Percentiles rank a stretch among this genome's conserved stretches.
phyloP scores from a whole-genome alignment of 2,888 invertebrate genomes.

The Lepidonotus clava region DNA sequence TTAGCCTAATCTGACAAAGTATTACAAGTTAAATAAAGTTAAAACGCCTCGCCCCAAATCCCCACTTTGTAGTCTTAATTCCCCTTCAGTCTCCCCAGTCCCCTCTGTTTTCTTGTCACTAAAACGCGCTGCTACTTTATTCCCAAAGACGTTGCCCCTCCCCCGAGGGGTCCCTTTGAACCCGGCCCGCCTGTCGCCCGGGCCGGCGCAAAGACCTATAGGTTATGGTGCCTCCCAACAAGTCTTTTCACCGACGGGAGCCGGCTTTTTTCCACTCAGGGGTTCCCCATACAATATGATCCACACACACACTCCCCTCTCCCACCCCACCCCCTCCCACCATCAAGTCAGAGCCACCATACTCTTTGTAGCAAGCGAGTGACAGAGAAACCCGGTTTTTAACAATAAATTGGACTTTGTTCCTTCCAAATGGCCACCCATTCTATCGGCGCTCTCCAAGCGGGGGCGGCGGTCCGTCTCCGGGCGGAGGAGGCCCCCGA shows the following conservation, averaged over 20 bases:
- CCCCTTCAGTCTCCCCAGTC: too few species aligned
- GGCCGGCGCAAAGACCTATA: neutral
- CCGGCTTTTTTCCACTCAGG: neutral
- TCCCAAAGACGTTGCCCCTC: neutral
- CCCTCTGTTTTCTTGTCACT: too few species aligned
- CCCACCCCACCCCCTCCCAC: neutral
- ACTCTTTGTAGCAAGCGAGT: neutral
- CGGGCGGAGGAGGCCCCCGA: neutral
- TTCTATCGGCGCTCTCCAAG: neutral
- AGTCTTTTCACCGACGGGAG: neutral
- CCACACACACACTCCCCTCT: neutral
- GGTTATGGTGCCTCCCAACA: neutral
- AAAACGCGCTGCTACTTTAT: neutral
- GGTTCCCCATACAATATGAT: neutral
- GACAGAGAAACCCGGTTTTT: conserved; percentile 42
- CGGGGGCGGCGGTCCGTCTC: neutral
- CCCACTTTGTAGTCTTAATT: too few species aligned
- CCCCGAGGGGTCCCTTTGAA: neutral
- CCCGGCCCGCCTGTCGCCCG: neutral
- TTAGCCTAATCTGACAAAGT: too few species aligned
- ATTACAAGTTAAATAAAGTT: too few species aligned
- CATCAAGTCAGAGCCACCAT: neutral
- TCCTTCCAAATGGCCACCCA: neutral
- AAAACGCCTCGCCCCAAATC: too few species aligned
- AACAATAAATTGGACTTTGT: conserved; percentile 33